Percentiles rank a stretch among this genome's conserved stretches.
These are phyloP conservation scores for Ceratitis capitata DNA, from an alignment of 1,140 invertebrate genomes.

Conservation along the genomic window DNA sequence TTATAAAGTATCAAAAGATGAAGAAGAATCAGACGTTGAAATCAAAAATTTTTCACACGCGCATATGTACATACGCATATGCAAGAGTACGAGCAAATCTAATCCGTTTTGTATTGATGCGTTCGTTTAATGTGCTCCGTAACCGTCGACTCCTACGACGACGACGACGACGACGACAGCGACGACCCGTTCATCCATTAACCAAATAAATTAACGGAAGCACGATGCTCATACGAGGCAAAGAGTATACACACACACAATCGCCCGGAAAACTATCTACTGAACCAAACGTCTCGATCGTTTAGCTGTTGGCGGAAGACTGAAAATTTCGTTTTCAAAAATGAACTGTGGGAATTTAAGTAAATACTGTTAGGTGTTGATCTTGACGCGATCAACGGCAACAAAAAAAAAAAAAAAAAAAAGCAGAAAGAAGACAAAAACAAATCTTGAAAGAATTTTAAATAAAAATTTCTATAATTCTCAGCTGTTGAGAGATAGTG, in stretches of 20 bases:
- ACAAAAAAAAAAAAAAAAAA: background rate
- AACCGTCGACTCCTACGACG: background rate
- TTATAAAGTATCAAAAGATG: background rate
- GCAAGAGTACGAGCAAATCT: background rate
- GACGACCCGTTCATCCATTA: too few species aligned
- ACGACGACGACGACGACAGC: background rate
- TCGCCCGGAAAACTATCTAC: background rate
- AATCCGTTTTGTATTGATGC: background rate
- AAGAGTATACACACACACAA: too few species aligned
- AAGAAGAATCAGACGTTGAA: background rate
- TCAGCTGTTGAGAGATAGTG: background rate
- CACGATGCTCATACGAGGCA: too few species aligned
- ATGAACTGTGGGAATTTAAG: background rate
- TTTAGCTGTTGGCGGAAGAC: constrained; percentile 18
- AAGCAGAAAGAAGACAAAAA: background rate
- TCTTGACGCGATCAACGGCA: background rate
- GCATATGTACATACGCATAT: background rate
- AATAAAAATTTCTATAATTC: background rate
- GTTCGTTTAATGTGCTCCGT: background rate
- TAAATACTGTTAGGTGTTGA: constrained; percentile 19
- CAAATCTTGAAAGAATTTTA: background rate
- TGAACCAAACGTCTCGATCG: background rate
- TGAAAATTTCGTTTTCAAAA: background rate
- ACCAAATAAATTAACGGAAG: too few species aligned
- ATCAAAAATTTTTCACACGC: constrained; percentile 5